phyloP scores from a whole-genome alignment of 2,113 vertebrate genomes.

The Vombatus ursinus region DNA sequence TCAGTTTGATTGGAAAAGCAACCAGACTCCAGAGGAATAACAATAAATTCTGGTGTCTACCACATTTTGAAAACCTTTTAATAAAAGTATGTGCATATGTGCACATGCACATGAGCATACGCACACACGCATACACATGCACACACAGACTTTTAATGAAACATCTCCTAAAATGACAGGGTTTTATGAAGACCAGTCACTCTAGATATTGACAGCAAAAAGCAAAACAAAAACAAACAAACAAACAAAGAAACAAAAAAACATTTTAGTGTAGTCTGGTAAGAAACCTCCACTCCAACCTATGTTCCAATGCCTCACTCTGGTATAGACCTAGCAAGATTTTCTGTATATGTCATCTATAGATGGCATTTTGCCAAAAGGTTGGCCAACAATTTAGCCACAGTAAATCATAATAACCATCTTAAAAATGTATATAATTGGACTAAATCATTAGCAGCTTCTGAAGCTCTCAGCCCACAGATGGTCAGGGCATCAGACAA shows the following conservation, averaged over 20 bases:
- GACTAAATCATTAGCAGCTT: no score
- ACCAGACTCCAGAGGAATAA: not conserved
- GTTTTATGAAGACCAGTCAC: not conserved
- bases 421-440: not conserved
- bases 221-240: not conserved
- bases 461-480: no score
- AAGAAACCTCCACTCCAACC: not conserved
- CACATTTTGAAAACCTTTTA: conserved; percentile 35
- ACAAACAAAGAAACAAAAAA: not conserved
- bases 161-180: not conserved
- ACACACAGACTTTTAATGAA: not conserved
- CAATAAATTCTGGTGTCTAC: conserved; percentile 23
- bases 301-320: not conserved
- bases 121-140: not conserved
- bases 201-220: not conserved
- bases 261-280: not conserved
- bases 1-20: not conserved
- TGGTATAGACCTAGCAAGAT: not conserved
- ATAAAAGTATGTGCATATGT: conserved; percentile 48
- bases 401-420: not conserved
- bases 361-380: not conserved
- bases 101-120: not conserved
- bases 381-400: not conserved
- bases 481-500: no score
- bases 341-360: not conserved